These are phyloP conservation scores for Dendrophyllia cribrosa DNA, from an alignment of 64 coral and sea anemone species.

Conservation along the genomic window DNA sequence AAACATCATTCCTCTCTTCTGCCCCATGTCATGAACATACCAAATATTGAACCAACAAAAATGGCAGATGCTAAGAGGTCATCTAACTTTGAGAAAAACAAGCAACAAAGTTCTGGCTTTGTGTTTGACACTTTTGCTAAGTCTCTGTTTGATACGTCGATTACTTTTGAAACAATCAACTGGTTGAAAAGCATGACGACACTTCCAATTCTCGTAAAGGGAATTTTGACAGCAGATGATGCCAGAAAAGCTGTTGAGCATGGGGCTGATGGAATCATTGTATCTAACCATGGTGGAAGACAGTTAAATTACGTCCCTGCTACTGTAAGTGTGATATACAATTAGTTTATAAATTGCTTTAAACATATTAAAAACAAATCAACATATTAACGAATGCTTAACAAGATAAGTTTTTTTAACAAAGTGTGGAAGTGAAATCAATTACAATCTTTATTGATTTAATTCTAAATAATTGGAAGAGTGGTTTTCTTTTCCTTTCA, in stretches of 20 bases:
- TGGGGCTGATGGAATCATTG: conserved; percentile 72
- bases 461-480: too few relatives aligned
- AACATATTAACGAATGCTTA: too few relatives aligned
- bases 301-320: conserved; percentile 68
- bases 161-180: conserved; percentile 46
- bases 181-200: conserved; percentile 65
- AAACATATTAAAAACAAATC: too few relatives aligned
- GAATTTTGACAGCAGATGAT: conserved; percentile 85
- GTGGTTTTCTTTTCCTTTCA: too few relatives aligned
- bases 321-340: conserved; percentile 33
- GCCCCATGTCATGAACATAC: not conserved
- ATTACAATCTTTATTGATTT: too few relatives aligned
- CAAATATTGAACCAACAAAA: not conserved
- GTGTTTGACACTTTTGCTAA: not conserved
- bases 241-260: conserved; percentile 67
- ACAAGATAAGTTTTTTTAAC: too few relatives aligned
- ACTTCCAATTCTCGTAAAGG: conserved; percentile 74
- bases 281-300: conserved; percentile 74
- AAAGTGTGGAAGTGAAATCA: too few relatives aligned
- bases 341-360: not conserved
- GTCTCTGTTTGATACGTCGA: not conserved
- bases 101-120: not conserved
- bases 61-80: not conserved
- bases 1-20: conserved; percentile 9
- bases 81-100: not conserved